These are phyloP conservation scores for Emmelina monodactyla DNA, from an alignment of 2,888 invertebrate genomes.

Conservation along the genomic window DNA sequence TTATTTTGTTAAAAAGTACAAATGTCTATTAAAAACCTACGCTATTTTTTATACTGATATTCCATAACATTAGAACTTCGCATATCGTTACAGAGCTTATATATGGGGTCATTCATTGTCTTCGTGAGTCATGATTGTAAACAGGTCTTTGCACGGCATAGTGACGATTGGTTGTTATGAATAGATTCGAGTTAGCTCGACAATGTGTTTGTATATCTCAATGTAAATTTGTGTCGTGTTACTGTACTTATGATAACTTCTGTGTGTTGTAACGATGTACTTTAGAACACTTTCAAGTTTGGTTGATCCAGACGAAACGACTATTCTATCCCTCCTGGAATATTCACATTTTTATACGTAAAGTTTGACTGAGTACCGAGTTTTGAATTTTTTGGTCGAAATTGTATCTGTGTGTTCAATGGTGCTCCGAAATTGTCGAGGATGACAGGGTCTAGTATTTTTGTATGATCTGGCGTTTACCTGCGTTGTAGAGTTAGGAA, in stretches of 20 bases:
- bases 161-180: too few relatives aligned
- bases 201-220: neutral
- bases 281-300: neutral
- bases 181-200: neutral
- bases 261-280: too few relatives aligned
- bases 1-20: neutral
- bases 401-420: slow-evolving; percentile 39
- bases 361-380: too few relatives aligned
- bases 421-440: slow-evolving; percentile 47
- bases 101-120: too few relatives aligned
- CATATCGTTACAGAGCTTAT: too few relatives aligned
- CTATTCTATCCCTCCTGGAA: too few relatives aligned
- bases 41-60: too few relatives aligned
- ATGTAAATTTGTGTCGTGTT: slow-evolving; percentile 26
- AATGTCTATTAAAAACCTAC: neutral
- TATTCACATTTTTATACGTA: too few relatives aligned
- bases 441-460: slow-evolving; percentile 47
- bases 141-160: too few relatives aligned
- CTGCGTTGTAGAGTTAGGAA: slow-evolving; percentile 25
- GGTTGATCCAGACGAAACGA: neutral
- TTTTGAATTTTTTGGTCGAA: slow-evolving; percentile 25
- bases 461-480: slow-evolving; percentile 29
- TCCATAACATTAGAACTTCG: too few relatives aligned
- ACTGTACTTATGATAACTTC: slow-evolving; percentile 33
- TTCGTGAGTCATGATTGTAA: too few relatives aligned